Conservation (phyloP, 2,888 invertebrate species). For the Portevinia maculata region DNA sequence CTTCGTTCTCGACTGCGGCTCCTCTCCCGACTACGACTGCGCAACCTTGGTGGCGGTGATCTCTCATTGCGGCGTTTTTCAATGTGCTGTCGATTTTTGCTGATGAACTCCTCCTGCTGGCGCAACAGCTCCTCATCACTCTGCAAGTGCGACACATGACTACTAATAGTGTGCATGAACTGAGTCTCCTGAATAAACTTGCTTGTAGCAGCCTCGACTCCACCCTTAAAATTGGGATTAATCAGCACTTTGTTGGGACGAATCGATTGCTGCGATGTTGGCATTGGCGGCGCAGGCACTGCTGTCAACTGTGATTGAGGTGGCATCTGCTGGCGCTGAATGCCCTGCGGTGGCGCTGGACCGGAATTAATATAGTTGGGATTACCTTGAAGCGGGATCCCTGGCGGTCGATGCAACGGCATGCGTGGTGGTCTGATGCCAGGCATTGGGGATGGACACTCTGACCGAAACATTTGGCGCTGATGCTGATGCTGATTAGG, state of each 20-base stretch:
- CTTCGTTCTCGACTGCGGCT: constrained; percentile 82
- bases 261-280: constrained; percentile 66
- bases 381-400: constrained; percentile 70
- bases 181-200: constrained; percentile 83
- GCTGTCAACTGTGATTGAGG: constrained; percentile 65
- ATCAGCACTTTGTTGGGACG: constrained; percentile 80
- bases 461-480: constrained; percentile 77
- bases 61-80: constrained; percentile 82
- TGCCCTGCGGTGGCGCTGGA: constrained; percentile 75
- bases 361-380: constrained; percentile 78
- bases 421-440: constrained; percentile 82
- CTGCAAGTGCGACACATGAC: constrained; percentile 77
- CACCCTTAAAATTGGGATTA: constrained; percentile 83
- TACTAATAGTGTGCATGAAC: constrained; percentile 81
- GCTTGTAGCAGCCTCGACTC: constrained; percentile 82
- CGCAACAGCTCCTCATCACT: constrained; percentile 82
- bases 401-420: constrained; percentile 84
- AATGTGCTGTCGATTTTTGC: constrained; percentile 82
- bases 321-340: constrained; percentile 72
- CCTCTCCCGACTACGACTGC: constrained; percentile 77
- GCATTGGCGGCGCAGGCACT: constrained; percentile 56
- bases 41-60: constrained; percentile 77
- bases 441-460: constrained; percentile 74
- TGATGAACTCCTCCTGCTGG: constrained; percentile 83
- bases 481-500: constrained; percentile 75